These are phyloP conservation scores for Autographa pulchrina DNA, from an alignment of 2,888 invertebrate genomes.

Conservation along the genomic window DNA sequence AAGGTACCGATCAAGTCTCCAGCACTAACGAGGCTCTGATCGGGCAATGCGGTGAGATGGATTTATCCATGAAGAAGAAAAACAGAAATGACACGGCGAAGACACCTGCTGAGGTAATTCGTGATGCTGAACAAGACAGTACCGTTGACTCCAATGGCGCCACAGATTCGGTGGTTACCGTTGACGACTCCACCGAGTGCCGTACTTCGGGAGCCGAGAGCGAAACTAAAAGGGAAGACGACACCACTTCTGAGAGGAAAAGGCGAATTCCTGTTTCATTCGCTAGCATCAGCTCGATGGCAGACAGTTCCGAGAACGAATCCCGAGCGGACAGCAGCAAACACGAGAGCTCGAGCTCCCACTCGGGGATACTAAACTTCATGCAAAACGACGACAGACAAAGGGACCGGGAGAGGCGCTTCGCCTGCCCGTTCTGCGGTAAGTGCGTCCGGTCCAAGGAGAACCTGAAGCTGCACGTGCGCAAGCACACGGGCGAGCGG, in stretches of 20 bases:
- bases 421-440: conserved; percentile 96
- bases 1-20: conserved; percentile 91
- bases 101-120: conserved; percentile 83
- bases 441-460: conserved; percentile 97
- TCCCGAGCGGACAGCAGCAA: conserved; percentile 83
- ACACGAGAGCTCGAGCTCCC: conserved; percentile 88
- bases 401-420: conserved; percentile 92
- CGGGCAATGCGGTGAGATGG: conserved; percentile 89
- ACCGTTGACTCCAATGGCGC: conserved; percentile 92
- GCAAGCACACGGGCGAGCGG: conserved; percentile 96
- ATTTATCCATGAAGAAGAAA: conserved; percentile 88
- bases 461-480: conserved; percentile 95
- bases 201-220: conserved; percentile 82
- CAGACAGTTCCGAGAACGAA: conserved; percentile 87
- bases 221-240: conserved; percentile 78
- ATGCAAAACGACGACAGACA: conserved; percentile 89
- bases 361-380: conserved; percentile 90
- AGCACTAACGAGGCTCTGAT: conserved; percentile 92
- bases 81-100: conserved; percentile 80
- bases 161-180: conserved; percentile 84
- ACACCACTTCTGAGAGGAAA: conserved; percentile 71
- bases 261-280: conserved; percentile 85
- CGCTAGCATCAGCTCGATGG: conserved; percentile 88
- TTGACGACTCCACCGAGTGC: conserved; percentile 85
- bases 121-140: conserved; percentile 91